Percentiles rank a stretch among this genome's conserved stretches.
Conservation (phyloP, 2,888 invertebrate species). For the Epicampocera succincta region DNA sequence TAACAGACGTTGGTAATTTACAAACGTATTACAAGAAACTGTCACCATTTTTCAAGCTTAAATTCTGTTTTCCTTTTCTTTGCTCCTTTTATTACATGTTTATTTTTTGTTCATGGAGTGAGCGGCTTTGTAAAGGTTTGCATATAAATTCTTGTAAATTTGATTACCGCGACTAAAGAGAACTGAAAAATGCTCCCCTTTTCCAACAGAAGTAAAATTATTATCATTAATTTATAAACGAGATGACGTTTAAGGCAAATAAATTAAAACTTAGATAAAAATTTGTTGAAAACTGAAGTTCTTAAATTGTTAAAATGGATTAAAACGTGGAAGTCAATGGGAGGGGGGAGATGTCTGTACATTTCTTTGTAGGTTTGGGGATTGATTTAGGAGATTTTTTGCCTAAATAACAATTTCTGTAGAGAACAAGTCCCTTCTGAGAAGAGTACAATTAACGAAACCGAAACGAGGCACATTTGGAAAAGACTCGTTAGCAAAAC, state of each 20-base stretch:
- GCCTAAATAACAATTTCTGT: too few relatives aligned
- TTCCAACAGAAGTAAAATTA: slow-evolving; percentile 28
- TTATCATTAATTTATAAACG: slow-evolving; percentile 46
- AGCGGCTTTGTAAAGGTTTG: too few relatives aligned
- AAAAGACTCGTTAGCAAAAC: too few relatives aligned
- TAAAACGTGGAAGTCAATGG: too few relatives aligned
- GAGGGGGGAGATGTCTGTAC: too few relatives aligned
- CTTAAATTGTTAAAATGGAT: not conserved
- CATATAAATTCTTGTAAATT: slow-evolving; percentile 65
- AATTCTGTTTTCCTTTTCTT: slow-evolving; percentile 30
- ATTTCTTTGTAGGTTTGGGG: too few relatives aligned
- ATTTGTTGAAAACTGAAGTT: slow-evolving; percentile 17
- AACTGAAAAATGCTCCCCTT: slow-evolving; percentile 3
- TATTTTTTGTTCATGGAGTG: not conserved
- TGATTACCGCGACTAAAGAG: slow-evolving; percentile 58
- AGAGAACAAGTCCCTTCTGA: too few relatives aligned
- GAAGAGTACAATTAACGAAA: too few relatives aligned
- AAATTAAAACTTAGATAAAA: slow-evolving; percentile 41
- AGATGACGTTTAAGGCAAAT: slow-evolving; percentile 35
- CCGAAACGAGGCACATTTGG: too few relatives aligned
- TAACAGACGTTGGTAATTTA: slow-evolving; percentile 71
- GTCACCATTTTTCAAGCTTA: slow-evolving; percentile 71
- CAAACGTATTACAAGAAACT: slow-evolving; percentile 75
- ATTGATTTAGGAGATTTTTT: too few relatives aligned
- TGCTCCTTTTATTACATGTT: not conserved